Conservation (phyloP, 1,140 invertebrate species). For the Coenobita brevimanus region DNA sequence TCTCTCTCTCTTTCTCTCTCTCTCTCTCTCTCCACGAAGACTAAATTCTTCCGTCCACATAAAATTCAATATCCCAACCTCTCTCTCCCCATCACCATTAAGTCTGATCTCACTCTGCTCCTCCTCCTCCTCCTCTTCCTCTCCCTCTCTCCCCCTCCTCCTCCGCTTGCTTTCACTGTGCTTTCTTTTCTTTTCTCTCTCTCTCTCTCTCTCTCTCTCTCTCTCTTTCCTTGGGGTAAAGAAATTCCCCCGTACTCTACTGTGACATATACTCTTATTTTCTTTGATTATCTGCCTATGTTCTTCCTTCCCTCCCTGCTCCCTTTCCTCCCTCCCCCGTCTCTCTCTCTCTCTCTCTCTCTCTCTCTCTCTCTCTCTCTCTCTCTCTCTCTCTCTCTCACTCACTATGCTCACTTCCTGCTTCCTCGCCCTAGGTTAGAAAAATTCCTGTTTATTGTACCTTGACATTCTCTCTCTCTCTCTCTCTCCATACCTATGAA, state of each 20-base stretch:
- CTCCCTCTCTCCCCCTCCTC: neutral
- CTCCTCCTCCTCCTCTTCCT: no score
- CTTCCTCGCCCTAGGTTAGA: neutral
- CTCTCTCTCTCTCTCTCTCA: neutral
- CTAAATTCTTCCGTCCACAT: no score
- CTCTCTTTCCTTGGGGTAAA: neutral
- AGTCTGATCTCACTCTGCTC: no score
- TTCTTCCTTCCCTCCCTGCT: neutral
- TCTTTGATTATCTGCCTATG: no score
- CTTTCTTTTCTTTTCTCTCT: neutral
- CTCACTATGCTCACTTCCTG: neutral
- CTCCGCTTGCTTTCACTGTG: neutral
- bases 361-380: neutral
- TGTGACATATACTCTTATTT: no score
- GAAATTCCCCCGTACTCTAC: no score
- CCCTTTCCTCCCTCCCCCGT: neutral
- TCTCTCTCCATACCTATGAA: neutral
- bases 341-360: neutral
- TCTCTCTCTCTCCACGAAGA: no score
- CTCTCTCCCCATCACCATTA: no score
- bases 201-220: neutral
- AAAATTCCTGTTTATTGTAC: neutral
- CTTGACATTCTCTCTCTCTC: neutral
- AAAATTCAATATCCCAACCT: no score
- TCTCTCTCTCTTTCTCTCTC: neutral